Evolutionary conservation across 64 coral and sea anemone genomes (phyloP).

Genomic region (Exaiptasia diaphana): DNA sequence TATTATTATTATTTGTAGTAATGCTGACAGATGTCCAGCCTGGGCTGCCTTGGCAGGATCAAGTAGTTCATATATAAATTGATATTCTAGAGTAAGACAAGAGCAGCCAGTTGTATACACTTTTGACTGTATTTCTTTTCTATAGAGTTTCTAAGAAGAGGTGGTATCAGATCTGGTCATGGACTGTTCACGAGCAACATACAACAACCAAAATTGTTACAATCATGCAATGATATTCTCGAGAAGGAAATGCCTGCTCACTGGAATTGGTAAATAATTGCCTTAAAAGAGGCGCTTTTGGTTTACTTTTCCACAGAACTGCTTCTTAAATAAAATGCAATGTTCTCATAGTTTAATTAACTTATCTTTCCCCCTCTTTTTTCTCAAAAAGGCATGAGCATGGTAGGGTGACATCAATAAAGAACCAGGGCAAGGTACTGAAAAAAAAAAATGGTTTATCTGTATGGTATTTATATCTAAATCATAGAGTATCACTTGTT

Average conservation of each 20-base stretch:
- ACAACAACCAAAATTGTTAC: too few relatives aligned
- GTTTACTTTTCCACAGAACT: too few relatives aligned
- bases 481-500: too few relatives aligned
- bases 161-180: not conserved
- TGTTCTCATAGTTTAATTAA: too few relatives aligned
- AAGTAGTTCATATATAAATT: too few relatives aligned
- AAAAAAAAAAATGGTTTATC: not conserved
- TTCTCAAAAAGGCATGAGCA: conserved; percentile 1
- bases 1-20: too few relatives aligned
- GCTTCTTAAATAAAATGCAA: too few relatives aligned
- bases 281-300: not conserved
- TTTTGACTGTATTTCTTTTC: not conserved
- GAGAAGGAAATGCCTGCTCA: not conserved
- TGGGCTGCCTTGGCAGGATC: too few relatives aligned
- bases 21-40: too few relatives aligned
- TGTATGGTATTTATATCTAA: too few relatives aligned
- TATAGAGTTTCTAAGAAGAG: conserved; percentile 32
- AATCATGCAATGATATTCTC: too few relatives aligned
- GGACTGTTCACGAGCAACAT: not conserved
- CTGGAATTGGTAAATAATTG: not conserved
- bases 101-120: not conserved
- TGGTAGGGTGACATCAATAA: conserved; percentile 36
- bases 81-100: not conserved
- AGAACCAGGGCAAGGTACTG: conserved; percentile 62
- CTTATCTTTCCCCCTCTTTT: not conserved